Percentiles rank a stretch among this genome's conserved stretches.
phyloP scores from a whole-genome alignment of 2,888 invertebrate genomes.

The Lacanobia oleracea region DNA sequence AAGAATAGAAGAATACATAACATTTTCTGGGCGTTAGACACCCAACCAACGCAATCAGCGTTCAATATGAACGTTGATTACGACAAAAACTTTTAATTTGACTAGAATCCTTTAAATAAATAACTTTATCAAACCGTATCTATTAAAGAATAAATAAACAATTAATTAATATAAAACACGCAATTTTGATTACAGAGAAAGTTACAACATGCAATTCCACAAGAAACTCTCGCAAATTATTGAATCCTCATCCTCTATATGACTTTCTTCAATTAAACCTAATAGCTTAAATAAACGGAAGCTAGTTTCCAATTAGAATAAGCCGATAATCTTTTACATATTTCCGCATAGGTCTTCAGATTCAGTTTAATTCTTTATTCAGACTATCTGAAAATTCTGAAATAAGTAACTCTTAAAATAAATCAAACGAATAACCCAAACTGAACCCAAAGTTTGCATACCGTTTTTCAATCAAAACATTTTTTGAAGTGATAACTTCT shows the following conservation, averaged over 20 bases:
- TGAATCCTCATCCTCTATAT: neutral
- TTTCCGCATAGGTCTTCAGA: neutral
- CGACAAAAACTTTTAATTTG: neutral
- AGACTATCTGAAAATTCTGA: neutral
- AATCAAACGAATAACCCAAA: neutral
- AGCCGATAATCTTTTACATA: neutral
- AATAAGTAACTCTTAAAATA: neutral
- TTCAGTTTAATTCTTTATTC: neutral
- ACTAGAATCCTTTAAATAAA: neutral
- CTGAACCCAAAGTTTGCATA: neutral
- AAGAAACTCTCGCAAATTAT: neutral
- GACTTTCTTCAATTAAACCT: neutral
- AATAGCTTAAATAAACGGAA: constrained; percentile 2
- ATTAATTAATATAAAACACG: constrained; percentile 1
- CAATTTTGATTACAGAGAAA: constrained; percentile 9
- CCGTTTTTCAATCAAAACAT: neutral
- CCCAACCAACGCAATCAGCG: too few species aligned
- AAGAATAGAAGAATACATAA: too few species aligned
- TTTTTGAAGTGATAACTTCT: too few species aligned
- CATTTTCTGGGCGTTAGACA: too few species aligned
- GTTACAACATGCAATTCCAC: constrained; percentile 2
- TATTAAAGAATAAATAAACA: neutral
- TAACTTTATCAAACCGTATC: too few species aligned
- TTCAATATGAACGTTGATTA: neutral
- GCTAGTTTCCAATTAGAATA: neutral